A percentile compares a stretch with the other conserved stretches of the same genome.
phyloP scores from a whole-genome alignment of 2,797 vertebrate genomes.

The Enteromius radiatus region DNA sequence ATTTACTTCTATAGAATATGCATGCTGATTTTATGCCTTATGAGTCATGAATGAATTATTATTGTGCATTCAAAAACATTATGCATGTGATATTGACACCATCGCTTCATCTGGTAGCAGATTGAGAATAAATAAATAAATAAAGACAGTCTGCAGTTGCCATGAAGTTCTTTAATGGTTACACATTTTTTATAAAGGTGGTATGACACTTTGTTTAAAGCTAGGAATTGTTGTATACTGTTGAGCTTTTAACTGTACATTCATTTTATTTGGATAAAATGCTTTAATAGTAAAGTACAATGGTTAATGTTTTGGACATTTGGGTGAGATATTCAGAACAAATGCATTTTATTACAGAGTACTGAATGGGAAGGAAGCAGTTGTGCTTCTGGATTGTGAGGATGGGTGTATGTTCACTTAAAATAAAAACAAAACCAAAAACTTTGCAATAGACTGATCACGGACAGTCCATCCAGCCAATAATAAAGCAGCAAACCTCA shows the following conservation, averaged over 20 bases:
- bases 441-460: slow-evolving; percentile 37
- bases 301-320: slow-evolving; percentile 58
- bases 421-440: slow-evolving; percentile 18
- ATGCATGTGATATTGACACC: background rate
- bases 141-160: slow-evolving; percentile 80
- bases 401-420: slow-evolving; percentile 13
- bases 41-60: background rate
- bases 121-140: slow-evolving; percentile 58
- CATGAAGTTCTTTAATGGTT: slow-evolving; percentile 87
- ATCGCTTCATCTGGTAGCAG: background rate
- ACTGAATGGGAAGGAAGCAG: slow-evolving; percentile 41
- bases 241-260: slow-evolving; percentile 77
- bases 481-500: slow-evolving; percentile 66
- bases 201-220: slow-evolving; percentile 89
- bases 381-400: slow-evolving; percentile 46
- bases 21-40: background rate
- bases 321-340: slow-evolving; percentile 43
- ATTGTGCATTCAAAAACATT: slow-evolving; percentile 20
- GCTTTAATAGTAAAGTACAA: slow-evolving; percentile 76
- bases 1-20: background rate
- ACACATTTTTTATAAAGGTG: slow-evolving; percentile 87
- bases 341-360: slow-evolving; percentile 54
- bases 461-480: slow-evolving; percentile 59
- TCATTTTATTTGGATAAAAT: slow-evolving; percentile 83
- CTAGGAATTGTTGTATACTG: slow-evolving; percentile 74